Base-by-base conservation (phyloP, 2,888 invertebrate genomes). In the Nomada ferruginata region DNA sequence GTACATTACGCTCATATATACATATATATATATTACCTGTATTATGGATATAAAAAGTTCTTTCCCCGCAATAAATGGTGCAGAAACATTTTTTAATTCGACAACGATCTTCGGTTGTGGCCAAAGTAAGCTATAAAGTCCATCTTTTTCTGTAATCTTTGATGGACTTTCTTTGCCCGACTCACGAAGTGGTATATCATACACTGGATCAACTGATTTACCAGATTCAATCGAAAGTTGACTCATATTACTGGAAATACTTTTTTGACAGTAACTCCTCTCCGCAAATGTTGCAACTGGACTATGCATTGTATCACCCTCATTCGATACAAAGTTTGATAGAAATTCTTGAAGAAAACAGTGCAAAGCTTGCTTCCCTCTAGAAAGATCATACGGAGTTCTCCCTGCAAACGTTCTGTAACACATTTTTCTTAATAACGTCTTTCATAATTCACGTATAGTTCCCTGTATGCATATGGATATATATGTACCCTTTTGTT, bases 21-120 rank as follows among this genome's bases (percentile, higher is more conserved):
- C 9, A 11, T 20, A 29, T 64, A n/a, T 65, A 42, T 20, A 52
- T 20, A 29, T 10, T 85, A 93, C 93, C 87, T 93, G 93, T 76
- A 94, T 92, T 70, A 94, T 94, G 18, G 94, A 94, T 87, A 94
- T 94, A 82, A 94, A 94, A 73, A 94, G 91, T 83, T 94, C 93
- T 76, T 94, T 94, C n/a, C 93, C 93, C 60, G 93, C 92, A 44
- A 93, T 90, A 82, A 94, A 94, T 29, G 94, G 94, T 7, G 94
- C 90, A 0, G 92, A 91, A 18, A 94, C 85, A 82, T 91, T 94
- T 64, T 94, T 94, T 13, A 95, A 91, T 87, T 95, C 95, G 15
- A 94, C 90, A 44, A 96, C 94, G 72, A 94, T 94, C 89, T 95
- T 95, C 0, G 96, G 96, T 82, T 95, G 95, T 2, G 96, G 96